phyloP scores from a whole-genome alignment of 2,797 vertebrate genomes.

The Balearica regulorum region DNA sequence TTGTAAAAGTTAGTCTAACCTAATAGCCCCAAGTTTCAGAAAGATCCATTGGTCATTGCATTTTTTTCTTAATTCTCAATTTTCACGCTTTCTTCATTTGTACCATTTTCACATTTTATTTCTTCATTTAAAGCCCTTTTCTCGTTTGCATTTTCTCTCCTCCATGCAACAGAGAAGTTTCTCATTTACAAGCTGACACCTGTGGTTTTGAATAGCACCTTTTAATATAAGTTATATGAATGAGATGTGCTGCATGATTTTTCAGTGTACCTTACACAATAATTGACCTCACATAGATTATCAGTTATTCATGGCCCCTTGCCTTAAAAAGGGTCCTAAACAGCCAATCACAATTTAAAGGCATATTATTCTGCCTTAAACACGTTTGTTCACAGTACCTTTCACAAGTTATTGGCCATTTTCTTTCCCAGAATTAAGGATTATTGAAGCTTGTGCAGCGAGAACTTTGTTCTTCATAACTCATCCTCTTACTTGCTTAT shows the following conservation, averaged over 20 bases:
- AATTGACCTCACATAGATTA: constrained; percentile 39
- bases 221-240: constrained; percentile 40
- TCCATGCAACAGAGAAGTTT: background rate
- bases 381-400: constrained; percentile 40
- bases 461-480: constrained; percentile 64
- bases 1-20: background rate
- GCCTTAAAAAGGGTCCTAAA: constrained; percentile 34
- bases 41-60: background rate
- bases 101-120: constrained; percentile 1
- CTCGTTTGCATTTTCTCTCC: background rate
- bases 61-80: background rate
- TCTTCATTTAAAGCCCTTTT: background rate
- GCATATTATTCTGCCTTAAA: constrained; percentile 42
- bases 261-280: constrained; percentile 20
- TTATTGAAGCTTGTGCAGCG: constrained; percentile 40
- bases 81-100: background rate
- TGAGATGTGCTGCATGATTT: background rate
- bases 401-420: constrained; percentile 59
- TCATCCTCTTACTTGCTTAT: constrained; percentile 63
- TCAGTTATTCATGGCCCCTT: constrained; percentile 24
- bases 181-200: background rate
- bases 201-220: constrained; percentile 13
- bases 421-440: constrained; percentile 64
- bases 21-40: background rate
- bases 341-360: constrained; percentile 47